These are phyloP conservation scores for Sebastes minor DNA, from an alignment of 2,797 vertebrate species.

Conservation along the genomic window DNA sequence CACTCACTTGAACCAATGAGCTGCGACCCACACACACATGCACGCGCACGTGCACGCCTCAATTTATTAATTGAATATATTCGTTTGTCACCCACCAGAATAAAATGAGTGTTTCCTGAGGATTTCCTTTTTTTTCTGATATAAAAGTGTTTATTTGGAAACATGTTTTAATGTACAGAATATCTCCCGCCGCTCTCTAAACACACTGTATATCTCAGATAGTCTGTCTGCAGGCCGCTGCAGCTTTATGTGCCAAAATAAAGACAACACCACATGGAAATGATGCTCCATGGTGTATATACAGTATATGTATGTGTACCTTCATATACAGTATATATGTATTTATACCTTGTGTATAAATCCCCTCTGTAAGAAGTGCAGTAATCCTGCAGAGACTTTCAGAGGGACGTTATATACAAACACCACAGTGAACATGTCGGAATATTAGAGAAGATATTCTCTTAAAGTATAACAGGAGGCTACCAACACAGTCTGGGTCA, in stretches of 20 bases:
- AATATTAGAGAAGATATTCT: background rate
- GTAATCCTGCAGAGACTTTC: background rate
- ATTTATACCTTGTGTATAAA: background rate
- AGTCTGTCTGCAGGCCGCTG: background rate
- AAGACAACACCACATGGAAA: background rate
- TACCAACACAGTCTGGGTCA: no score
- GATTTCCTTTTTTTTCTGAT: slow-evolving; percentile 32
- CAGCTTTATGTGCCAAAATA: background rate
- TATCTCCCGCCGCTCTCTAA: background rate
- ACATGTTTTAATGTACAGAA: slow-evolving; percentile 67
- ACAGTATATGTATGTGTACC: background rate
- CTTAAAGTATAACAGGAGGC: no score
- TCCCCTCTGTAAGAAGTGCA: background rate
- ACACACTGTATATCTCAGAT: slow-evolving; percentile 2
- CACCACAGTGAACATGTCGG: background rate
- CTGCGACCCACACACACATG: slow-evolving; percentile 7
- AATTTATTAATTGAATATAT: slow-evolving; percentile 41
- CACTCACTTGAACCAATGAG: slow-evolving; percentile 65
- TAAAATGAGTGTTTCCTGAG: slow-evolving; percentile 15
- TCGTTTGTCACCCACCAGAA: background rate
- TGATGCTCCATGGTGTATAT: background rate
- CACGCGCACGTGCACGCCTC: background rate
- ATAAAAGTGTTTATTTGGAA: slow-evolving; percentile 80
- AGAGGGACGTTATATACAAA: background rate
- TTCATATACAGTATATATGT: no score